Evolutionary conservation across 53 echinoderm and acorn worm genomes (phyloP).

Genomic region (Apostichopus leukothele): DNA sequence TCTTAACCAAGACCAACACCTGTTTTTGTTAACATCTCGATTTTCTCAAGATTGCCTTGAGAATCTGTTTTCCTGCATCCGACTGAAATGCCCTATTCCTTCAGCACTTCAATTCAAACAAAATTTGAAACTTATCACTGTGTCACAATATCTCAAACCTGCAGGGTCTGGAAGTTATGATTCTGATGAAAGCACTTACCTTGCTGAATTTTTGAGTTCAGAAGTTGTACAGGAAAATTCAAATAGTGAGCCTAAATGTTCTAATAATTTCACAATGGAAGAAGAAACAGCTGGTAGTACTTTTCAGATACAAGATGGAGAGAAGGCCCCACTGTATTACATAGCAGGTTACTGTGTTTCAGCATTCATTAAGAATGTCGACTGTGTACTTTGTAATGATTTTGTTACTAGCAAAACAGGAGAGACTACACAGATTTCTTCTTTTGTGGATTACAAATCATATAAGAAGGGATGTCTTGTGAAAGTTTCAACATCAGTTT

Average conservation of each 20-base stretch:
- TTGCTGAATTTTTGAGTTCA: conserved; percentile 4
- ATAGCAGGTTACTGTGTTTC: conserved; percentile 27
- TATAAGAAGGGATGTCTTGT: conserved; percentile 3
- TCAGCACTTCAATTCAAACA: conserved; percentile 60
- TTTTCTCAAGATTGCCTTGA: conserved; percentile 64
- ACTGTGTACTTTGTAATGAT: neutral
- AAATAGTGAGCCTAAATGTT: neutral
- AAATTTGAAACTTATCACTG: neutral
- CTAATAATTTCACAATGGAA: too few relatives aligned
- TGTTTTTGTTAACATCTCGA: conserved; percentile 54
- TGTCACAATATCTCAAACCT: neutral
- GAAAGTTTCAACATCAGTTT: conserved; percentile 8
- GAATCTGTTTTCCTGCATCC: conserved; percentile 54
- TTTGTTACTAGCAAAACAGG: neutral
- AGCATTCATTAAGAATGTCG: neutral
- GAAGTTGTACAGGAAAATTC: neutral
- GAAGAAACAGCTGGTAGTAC: too few relatives aligned
- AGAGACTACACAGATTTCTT: neutral
- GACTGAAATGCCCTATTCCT: conserved; percentile 58
- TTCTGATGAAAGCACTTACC: neutral
- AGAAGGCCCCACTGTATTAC: too few relatives aligned
- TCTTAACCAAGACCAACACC: conserved; percentile 51
- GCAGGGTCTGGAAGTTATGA: neutral
- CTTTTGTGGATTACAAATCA: neutral
- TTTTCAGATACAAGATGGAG: too few relatives aligned